Base-by-base conservation (phyloP, 2,888 invertebrate species). In the Nomada fucata region DNA sequence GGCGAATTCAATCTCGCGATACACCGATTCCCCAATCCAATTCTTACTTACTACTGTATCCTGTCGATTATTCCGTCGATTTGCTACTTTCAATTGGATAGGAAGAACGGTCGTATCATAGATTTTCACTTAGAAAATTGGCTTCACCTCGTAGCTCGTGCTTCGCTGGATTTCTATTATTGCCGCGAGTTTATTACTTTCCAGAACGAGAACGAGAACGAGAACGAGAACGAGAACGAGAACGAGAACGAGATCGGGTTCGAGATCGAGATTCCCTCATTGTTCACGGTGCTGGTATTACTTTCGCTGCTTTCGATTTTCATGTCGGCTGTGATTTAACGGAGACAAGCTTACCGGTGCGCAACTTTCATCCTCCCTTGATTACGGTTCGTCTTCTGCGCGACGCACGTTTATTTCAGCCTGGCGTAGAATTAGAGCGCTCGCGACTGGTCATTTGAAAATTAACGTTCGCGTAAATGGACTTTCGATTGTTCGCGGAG, bases 261-360 rank as follows among this genome's bases (percentile, higher is more conserved):
- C 65, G 73, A 68, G 71, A 70, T 75, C 75, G 84, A 57, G 84
- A 84, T 82, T 67, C 84, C 26, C 55, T 73, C 71, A 82, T 85
- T 85, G 76, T 83, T 78, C 69, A 59, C 70, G 20, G 7, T 65
- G 55, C 52, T 64, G 68, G 76, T 82, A 86, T 86, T 86, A 86
- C 86, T 86, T 86, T 86, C 86, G 86, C 86, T 87, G 75, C 86
- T 86, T 87, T 86, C 86, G 76, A 75, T 81, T 87, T 83, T 79
- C 78, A 67, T 71, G 69, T 77, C 76, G 67, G 76, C 69, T 75
- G 80, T 85, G 83, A 81, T 85, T 81, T 81, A 81, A 86, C 83
- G 76, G 76, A 67, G 77, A 76, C 75, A 70, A 67, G 29, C 47
- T 26, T 50, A 57, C 50, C 63, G 47, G 36, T 57, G 53, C 73